Conservation (phyloP, 1,140 invertebrate genomes). For the Drosophila pandora region DNA sequence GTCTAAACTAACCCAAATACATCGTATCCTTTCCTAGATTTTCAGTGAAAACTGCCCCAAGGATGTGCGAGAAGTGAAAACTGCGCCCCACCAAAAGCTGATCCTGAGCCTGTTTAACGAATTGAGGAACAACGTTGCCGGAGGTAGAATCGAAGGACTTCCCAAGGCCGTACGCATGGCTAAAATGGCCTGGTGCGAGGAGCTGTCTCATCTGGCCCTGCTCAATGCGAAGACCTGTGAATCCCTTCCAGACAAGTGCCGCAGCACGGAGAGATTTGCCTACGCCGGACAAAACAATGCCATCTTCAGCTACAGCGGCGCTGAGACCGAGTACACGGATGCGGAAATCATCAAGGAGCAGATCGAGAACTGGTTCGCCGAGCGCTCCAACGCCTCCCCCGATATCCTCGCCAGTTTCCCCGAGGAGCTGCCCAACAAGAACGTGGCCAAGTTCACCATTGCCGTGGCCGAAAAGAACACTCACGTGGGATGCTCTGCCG, state of each 20-base stretch:
- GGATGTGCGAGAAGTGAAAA: constrained; percentile 45
- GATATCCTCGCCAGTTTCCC: constrained; percentile 55
- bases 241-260: constrained; percentile 60
- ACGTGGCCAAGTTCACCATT: constrained; percentile 56
- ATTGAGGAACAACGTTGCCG: constrained; percentile 62
- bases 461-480: constrained; percentile 63
- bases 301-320: constrained; percentile 62
- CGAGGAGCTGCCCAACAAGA: constrained; percentile 52
- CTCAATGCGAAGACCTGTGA: constrained; percentile 60
- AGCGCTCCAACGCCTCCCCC: constrained; percentile 38
- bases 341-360: constrained; percentile 58
- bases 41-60: constrained; percentile 56
- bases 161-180: constrained; percentile 66
- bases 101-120: constrained; percentile 59
- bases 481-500: constrained; percentile 62
- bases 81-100: constrained; percentile 46
- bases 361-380: constrained; percentile 62
- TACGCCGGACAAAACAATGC: constrained; percentile 66
- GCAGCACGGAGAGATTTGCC: constrained; percentile 66
- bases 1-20: no score
- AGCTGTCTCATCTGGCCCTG: constrained; percentile 48
- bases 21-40: constrained; percentile 13
- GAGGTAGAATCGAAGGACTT: constrained; percentile 40
- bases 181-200: constrained; percentile 70
- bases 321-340: constrained; percentile 56